Conservation (phyloP, 2,113 vertebrate genomes). For the Microcebus lehilahytsara region DNA sequence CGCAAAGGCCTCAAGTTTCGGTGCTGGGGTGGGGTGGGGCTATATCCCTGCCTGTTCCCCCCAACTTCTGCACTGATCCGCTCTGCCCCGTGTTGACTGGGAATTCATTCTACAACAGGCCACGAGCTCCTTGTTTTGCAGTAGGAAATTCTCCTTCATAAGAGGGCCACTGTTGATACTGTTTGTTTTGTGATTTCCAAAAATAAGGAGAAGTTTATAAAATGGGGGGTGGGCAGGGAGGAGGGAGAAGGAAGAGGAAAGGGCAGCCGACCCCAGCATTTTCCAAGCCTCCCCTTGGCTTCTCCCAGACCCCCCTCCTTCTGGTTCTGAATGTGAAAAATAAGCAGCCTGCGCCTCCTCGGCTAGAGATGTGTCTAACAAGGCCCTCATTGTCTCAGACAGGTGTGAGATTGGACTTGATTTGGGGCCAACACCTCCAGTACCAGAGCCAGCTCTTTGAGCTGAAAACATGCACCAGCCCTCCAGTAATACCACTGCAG, state of each 20-base stretch:
- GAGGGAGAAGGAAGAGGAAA: not conserved
- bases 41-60: no score
- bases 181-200: conserved; percentile 45
- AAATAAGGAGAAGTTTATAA: conserved; percentile 26
- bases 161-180: conserved; percentile 30
- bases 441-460: conserved; percentile 83
- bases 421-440: conserved; percentile 78
- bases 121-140: not conserved
- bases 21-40: not conserved
- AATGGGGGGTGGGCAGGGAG: not conserved
- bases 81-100: rapidly evolving
- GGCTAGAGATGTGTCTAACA: conserved; percentile 83
- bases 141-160: not conserved
- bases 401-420: conserved; percentile 89
- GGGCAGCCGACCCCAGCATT: conserved; percentile 7
- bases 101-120: not conserved
- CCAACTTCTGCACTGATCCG: not conserved
- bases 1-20: not conserved
- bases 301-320: not conserved
- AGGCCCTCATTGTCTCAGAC: conserved; percentile 89
- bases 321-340: conserved; percentile 52
- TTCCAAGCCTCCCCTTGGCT: conserved; percentile 46
- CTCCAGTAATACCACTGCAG: conserved; percentile 83
- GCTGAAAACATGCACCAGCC: conserved; percentile 82
- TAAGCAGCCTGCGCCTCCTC: conserved; percentile 63